Evolutionary conservation across 2,113 vertebrate genomes (phyloP), one percentile per base, ranked within the genome.

Genomic region (Tamias sibiricus): DNA sequence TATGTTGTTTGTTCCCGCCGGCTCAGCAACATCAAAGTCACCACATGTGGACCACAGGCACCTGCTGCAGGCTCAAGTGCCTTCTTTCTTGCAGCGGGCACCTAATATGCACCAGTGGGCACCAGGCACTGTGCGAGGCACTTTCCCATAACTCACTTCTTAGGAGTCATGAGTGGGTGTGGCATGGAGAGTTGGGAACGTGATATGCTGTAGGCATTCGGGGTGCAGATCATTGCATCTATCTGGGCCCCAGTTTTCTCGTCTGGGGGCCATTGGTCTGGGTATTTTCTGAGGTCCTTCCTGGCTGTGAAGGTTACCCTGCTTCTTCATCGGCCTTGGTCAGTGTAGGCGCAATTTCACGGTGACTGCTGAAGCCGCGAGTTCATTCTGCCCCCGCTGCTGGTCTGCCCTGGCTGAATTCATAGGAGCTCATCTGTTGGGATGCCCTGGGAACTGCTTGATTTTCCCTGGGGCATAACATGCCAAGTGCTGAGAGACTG

Each of bases 401-500:
- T 52, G 28, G 44, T n/a, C 52, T 42, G 54, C 47, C 26, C 20
- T 14, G 35, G 11, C 91, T 93, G 69, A 49, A 83, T 59, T 62
- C 80, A 85, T 71, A 80, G 35, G 30, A 5, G 22, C 22, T n/a
- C 52, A 57, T 87, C 87, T 93, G 80, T 59, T 62, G 52, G 86
- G 84, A 77, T 2, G 13, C 76, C 71, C 44, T 1, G 0, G 71
- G 93, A 94, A 0, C 20, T 89, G 91, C 91, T 35, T 37, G 77
- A 86, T 90, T 82, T 88, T 86, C 95, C 90, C 86, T 85, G 49
- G 49, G 90, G 85, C 49, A 2, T 9, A 76, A 72, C 87, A 54
- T 96, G 96, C 96, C 97, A 97, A 95, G 81, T 71, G 62, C 85
- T 89, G 90, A 97, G 95, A 97, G 88, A 76, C 95, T 94, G 86